Conservation (phyloP, 2,888 invertebrate species). For the Netelia fuscicornis region DNA sequence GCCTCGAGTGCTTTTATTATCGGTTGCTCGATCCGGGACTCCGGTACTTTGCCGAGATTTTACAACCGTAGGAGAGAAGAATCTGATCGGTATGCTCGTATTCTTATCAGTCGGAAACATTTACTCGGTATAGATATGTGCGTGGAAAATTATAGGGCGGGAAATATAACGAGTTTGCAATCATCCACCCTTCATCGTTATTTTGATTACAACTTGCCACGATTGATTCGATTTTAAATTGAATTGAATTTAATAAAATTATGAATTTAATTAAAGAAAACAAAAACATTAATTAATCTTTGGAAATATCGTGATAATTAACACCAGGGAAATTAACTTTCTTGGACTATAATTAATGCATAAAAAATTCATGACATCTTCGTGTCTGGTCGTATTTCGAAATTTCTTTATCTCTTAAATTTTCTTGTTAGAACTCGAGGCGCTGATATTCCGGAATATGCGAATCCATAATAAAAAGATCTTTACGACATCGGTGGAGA, state of each 20-base stretch:
- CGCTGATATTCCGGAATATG: conserved; percentile 1
- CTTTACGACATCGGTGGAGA: conserved; percentile 21
- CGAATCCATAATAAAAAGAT: conserved; percentile 33
- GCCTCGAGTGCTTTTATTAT: conserved; percentile 57
- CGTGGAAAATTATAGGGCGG: no score
- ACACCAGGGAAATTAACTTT: neutral
- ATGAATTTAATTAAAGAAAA: no score
- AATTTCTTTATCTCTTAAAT: neutral
- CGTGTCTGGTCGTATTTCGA: neutral
- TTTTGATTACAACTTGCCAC: no score
- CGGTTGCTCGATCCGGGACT: conserved; percentile 19
- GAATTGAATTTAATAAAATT: no score
- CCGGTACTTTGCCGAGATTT: conserved; percentile 31
- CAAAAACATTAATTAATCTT: no score
- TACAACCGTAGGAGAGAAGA: conserved; percentile 25
- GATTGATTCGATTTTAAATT: no score
- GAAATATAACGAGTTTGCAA: no score
- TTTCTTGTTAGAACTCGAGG: neutral
- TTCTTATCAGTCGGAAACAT: neutral
- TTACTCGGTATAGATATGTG: no score
- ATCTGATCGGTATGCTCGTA: conserved; percentile 52
- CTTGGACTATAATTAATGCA: neutral
- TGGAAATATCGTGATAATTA: no score
- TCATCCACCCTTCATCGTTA: no score
- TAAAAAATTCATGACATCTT: neutral